Evolutionary conservation across 2,797 vertebrate genomes (phyloP).

Genomic region (Aulostomus chinensis): DNA sequence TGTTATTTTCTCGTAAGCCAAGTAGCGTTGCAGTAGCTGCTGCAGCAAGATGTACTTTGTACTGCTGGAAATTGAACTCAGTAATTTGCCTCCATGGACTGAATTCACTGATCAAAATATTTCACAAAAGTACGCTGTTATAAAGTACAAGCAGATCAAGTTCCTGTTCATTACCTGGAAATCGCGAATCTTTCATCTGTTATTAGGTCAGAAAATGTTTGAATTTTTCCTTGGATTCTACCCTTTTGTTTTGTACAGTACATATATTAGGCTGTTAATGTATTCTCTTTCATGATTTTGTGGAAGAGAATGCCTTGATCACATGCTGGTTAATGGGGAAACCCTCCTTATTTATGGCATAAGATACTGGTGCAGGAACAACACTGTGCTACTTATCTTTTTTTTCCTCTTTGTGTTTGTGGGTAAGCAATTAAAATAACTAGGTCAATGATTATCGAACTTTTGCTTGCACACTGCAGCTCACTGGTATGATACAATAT

Average conservation of each 20-base stretch:
- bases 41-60: no score
- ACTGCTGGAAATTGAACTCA: no score
- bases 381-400: conserved; percentile 73
- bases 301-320: conserved; percentile 76
- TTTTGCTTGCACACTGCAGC: conserved; percentile 58
- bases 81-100: no score
- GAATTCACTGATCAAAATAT: no score
- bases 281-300: conserved; percentile 80
- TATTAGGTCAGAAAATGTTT: conserved; percentile 58
- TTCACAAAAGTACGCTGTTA: conserved; percentile 5
- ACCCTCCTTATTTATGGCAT: conserved; percentile 70
- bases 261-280: conserved; percentile 68
- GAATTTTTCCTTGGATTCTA: conserved; percentile 50
- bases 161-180: conserved; percentile 31
- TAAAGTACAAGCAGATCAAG: conserved; percentile 3
- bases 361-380: conserved; percentile 67
- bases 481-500: conserved; percentile 59
- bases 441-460: conserved; percentile 80
- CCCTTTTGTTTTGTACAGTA: conserved; percentile 60
- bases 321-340: conserved; percentile 73
- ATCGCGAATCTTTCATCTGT: conserved; percentile 36
- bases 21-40: no score
- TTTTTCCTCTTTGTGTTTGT: conserved; percentile 71
- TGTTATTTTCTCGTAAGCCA: no score
- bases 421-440: conserved; percentile 84